These are phyloP conservation scores for Butorides virescens DNA, from an alignment of 2,113 vertebrate species.

Conservation along the genomic window DNA sequence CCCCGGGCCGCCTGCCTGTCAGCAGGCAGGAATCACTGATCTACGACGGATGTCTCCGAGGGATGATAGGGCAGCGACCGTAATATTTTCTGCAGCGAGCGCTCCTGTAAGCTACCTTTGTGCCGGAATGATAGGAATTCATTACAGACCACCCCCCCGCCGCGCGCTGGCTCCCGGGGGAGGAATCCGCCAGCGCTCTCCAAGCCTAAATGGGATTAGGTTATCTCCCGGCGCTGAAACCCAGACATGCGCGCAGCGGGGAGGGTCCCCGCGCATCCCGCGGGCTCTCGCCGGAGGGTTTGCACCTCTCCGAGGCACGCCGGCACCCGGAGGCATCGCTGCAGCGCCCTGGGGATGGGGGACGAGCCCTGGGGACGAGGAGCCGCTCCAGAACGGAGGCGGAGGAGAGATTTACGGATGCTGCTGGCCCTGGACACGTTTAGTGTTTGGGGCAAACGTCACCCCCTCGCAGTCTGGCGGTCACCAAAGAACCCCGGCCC, in stretches of 20 bases:
- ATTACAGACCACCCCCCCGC: conserved; percentile 36
- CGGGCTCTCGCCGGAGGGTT: background rate
- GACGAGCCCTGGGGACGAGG: background rate
- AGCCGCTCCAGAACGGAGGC: rapidly evolving
- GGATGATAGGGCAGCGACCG: conserved; percentile 58
- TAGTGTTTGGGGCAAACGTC: background rate
- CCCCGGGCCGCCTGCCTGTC: background rate
- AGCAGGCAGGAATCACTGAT: conserved; percentile 26
- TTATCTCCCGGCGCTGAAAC: background rate
- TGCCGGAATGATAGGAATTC: conserved; percentile 57
- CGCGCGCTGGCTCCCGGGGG: background rate
- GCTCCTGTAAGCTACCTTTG: conserved; percentile 42
- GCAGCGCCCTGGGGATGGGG: rapidly evolving
- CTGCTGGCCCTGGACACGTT: rapidly evolving
- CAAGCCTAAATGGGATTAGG: conserved; percentile 32
- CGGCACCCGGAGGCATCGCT: background rate
- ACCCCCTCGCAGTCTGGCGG: rapidly evolving
- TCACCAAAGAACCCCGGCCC: rapidly evolving
- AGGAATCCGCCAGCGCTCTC: conserved; percentile 18
- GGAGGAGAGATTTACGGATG: rapidly evolving
- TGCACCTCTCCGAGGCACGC: rapidly evolving
- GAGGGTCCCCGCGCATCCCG: background rate
- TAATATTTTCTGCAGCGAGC: conserved; percentile 19
- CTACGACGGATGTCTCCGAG: conserved; percentile 33
- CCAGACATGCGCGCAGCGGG: background rate